Evolutionary conservation across 92 coral and sea anemone genomes (phyloP).

Genomic region (Zoanthus solanderi): DNA sequence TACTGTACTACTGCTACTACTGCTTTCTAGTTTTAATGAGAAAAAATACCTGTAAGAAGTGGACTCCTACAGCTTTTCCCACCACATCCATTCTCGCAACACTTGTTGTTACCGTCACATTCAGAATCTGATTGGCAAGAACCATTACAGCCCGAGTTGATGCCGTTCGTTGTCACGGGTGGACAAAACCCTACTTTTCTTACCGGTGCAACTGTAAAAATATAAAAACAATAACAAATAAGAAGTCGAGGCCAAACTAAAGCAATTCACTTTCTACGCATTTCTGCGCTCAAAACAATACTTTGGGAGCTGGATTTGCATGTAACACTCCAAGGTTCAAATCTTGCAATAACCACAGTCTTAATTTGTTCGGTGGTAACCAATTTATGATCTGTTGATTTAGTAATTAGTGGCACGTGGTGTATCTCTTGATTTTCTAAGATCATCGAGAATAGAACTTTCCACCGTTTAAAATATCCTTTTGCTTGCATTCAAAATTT

Average conservation of each 20-base stretch:
- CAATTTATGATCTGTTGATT: too few relatives aligned
- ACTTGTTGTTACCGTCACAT: not conserved
- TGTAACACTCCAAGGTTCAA: too few relatives aligned
- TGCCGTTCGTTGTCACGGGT: not conserved
- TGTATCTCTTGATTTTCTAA: too few relatives aligned
- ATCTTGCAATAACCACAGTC: too few relatives aligned
- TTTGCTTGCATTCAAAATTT: too few relatives aligned
- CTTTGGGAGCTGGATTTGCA: too few relatives aligned
- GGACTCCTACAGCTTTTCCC: slow-evolving; percentile 15
- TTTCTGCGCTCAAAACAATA: too few relatives aligned
- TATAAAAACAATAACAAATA: not conserved
- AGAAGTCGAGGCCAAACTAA: not conserved
- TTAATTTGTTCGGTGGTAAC: too few relatives aligned
- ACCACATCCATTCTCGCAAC: slow-evolving; percentile 26
- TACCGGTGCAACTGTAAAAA: not conserved
- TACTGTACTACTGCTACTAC: not conserved
- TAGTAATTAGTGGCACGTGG: too few relatives aligned
- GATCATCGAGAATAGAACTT: too few relatives aligned
- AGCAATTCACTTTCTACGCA: not conserved
- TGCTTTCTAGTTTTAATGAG: not conserved
- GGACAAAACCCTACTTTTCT: slow-evolving; percentile 5
- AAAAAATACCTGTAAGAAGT: slow-evolving; percentile 11
- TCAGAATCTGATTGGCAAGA: slow-evolving; percentile 22
- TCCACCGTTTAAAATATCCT: too few relatives aligned
- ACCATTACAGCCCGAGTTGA: not conserved